A percentile compares a stretch with the other conserved stretches of the same genome.
Conservation (phyloP, 1,140 invertebrate species). For the Magallana angulata region DNA sequence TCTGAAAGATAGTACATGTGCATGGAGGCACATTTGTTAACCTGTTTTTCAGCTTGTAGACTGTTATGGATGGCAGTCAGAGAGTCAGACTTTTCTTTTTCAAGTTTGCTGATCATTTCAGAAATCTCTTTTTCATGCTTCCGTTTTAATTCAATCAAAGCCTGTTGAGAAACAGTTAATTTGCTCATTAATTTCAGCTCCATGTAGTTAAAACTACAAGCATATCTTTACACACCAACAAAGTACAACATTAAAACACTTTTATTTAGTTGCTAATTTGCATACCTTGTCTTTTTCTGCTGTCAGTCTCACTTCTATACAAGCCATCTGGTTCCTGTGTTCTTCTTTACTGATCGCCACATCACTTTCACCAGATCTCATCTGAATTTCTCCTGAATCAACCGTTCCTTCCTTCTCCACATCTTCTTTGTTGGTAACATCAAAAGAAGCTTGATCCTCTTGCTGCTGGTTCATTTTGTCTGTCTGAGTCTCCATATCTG, state of each 20-base stretch:
- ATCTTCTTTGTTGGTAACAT: slow-evolving; percentile 17
- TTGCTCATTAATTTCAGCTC: neutral
- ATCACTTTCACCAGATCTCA: neutral
- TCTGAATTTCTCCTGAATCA: slow-evolving; percentile 34
- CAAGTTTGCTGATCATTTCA: slow-evolving; percentile 56
- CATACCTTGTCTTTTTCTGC: slow-evolving; percentile 41
- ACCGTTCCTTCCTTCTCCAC: neutral
- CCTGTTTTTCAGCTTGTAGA: slow-evolving; percentile 80
- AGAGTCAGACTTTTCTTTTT: slow-evolving; percentile 68
- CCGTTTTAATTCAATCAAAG: slow-evolving; percentile 53
- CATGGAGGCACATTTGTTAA: slow-evolving; percentile 60
- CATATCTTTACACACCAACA: neutral
- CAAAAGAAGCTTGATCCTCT: slow-evolving; percentile 26
- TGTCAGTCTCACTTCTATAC: slow-evolving; percentile 21
- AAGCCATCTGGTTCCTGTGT: slow-evolving; percentile 14
- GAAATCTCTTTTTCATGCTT: slow-evolving; percentile 60
- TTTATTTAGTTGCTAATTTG: neutral
- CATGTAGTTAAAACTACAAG: too few relatives aligned
- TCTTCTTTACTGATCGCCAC: neutral
- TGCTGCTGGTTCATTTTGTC: slow-evolving; percentile 25
- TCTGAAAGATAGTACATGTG: too few relatives aligned
- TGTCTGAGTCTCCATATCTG: slow-evolving; percentile 35
- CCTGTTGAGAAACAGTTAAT: slow-evolving; percentile 16
- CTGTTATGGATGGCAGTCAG: slow-evolving; percentile 59
- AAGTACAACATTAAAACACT: too few relatives aligned